Base-by-base conservation (phyloP, 2,113 vertebrate genomes). In the Tenrec ecaudatus region DNA sequence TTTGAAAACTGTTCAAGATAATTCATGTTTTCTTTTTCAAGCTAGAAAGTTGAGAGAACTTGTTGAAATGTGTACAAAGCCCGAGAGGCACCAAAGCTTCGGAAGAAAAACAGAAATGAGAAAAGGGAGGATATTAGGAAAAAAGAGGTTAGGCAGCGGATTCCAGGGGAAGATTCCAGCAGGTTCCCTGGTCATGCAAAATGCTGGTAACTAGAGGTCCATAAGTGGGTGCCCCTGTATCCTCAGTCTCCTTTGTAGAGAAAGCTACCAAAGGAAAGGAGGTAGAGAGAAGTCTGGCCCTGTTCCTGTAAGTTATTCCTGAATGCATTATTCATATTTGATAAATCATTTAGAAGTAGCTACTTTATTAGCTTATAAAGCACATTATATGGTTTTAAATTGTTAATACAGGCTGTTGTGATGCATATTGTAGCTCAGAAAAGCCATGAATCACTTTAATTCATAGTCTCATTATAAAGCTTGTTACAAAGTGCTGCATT, bases 321-420 rank as follows among this genome's bases (percentile, higher is more conserved):
- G 76, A 83, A 97, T 97, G 77, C 94, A 97, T 97, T 97, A 97
- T 97, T 97, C 95, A 97, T 95, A 96, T 93, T 96, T 97, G 97
- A 96, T 97, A 96, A 97, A 97, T 97, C 97, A 97, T 93, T 96
- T 94, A 97, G 80, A 95, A 77, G 93, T 88, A 96, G 92, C 86
- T 96, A 96, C 90, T 97, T 97, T 97, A 97, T 97, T 97, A 97
- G 97, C 96, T 97, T 97, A 97, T 95, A 97, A 97, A 97, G 94
- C 92, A 96, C 94, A 96, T 96, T 95, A 97, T 96, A 95, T 92
- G 90, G 95, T 92, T 96, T 97, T 96, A 97, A 97, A 97, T 97
- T 97, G 96, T 97, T 97, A 97, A 97, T 96, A 96, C 83, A 94
- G 88, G 80, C 95, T 97, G 95, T 96, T 97, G 94, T 86, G 93